Evolutionary conservation across 2,113 vertebrate genomes (phyloP).

Genomic region (Scopus umbretta): DNA sequence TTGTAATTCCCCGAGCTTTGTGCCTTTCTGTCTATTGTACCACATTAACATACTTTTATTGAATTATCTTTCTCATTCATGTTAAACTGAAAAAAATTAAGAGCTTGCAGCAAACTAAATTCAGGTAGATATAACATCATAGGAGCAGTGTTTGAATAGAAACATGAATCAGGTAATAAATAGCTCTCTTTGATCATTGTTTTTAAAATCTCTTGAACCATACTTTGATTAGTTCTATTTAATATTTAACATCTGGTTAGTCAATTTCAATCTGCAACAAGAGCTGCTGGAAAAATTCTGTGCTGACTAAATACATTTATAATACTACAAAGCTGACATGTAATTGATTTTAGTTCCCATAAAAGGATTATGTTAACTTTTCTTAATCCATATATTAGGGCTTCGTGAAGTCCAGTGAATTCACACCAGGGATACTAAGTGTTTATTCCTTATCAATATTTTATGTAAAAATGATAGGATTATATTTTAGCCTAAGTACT

Average conservation of each 20-base stretch:
- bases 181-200: conserved; percentile 79
- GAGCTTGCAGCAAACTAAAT: conserved; percentile 61
- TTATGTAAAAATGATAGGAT: conserved; percentile 75
- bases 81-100: conserved; percentile 63
- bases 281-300: conserved; percentile 73
- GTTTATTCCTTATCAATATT: conserved; percentile 79
- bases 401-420: conserved; percentile 72
- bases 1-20: conserved; percentile 3
- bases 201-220: conserved; percentile 78
- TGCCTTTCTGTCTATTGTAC: neutral
- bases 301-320: conserved; percentile 83
- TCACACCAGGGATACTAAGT: conserved; percentile 71
- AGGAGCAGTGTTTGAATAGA: conserved; percentile 67
- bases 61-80: conserved; percentile 55
- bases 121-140: conserved; percentile 71
- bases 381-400: conserved; percentile 79
- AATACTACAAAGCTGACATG: conserved; percentile 78
- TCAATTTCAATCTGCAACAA: conserved; percentile 78
- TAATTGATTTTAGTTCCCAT: conserved; percentile 82
- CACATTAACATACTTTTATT: neutral
- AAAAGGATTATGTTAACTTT: conserved; percentile 83
- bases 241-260: conserved; percentile 85
- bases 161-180: conserved; percentile 79
- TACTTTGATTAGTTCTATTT: conserved; percentile 83
- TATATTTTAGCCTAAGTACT: conserved; percentile 70